Evolutionary conservation across 2,113 vertebrate species (phyloP), one percentile per base, ranked within the genome.

Genomic region (Drymodes brunneopygia): DNA sequence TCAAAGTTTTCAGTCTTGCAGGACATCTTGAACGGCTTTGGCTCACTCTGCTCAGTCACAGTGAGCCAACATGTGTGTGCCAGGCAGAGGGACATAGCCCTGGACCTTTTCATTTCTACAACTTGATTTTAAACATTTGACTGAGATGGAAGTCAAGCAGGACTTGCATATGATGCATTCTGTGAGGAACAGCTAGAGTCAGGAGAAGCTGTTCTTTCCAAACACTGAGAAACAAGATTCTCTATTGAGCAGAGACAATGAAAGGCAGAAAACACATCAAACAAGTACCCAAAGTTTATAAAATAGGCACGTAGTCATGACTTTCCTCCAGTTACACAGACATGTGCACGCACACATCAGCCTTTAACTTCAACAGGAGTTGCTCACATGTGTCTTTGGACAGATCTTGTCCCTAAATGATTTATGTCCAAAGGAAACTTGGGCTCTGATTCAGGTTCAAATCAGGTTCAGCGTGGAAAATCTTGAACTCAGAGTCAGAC

Each of bases 391-490:
- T 94, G 90, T 86, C 87, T 92, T 79, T 66, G 74, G 93, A 51
- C 62, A n/a, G 45, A 93, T 85, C 90, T 92, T 95, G 87, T 94
- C 92, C 95, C 77, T 95, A 78, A 95, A 50, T 94, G 88, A 95
- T 96, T 93, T 90, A 94, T 66, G 44, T 61, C 79, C 83, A 75
- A 90, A 80, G 78, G 84, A 96, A 96, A 93, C 82, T 74, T 88
- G 88, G 85, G 81, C 79, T 93, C 67, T 5, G 15, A 88, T 66
- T 93, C 88, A 94, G 90, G 92, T 96, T 97, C 94, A 96, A 92
- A 81, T 90, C 71, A 56, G 87, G 95, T 97, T 97, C 96, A 95
- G n/a, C 0, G 0, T 93, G 95, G 96, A 96, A 97, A 97, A 92
- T 96, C 71, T 71, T 96, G 95, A 96, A 95, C 95, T 95, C 20